Evolutionary conservation across 2,113 vertebrate species (phyloP).

Genomic region (Paramisgurnus dabryanus): DNA sequence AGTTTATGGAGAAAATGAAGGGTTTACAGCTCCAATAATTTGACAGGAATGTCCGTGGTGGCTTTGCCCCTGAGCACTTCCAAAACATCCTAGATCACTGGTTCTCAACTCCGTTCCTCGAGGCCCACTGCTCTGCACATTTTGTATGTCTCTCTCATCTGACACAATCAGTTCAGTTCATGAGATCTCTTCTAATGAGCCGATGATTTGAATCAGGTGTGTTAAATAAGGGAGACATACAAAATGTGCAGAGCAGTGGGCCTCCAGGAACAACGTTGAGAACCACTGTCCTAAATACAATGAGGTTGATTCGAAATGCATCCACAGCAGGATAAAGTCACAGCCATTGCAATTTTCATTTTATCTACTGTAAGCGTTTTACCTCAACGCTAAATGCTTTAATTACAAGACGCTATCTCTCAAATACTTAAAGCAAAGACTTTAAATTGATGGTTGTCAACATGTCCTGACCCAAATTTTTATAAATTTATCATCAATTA

Average conservation of each 20-base stretch:
- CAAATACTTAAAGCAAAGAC: background rate
- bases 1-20: conserved; percentile 33
- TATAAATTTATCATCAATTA: background rate
- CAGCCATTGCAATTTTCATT: background rate
- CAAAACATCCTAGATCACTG: conserved; percentile 30
- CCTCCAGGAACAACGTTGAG: too few species aligned
- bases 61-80: conserved; percentile 40
- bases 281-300: background rate
- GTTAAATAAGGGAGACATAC: too few species aligned
- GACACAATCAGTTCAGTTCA: too few species aligned
- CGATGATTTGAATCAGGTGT: too few species aligned
- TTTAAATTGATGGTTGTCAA: background rate
- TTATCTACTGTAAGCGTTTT: conserved; percentile 1
- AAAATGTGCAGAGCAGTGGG: too few species aligned
- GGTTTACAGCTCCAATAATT: conserved; percentile 16
- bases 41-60: conserved; percentile 42
- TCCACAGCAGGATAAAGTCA: background rate
- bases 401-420: background rate
- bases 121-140: too few species aligned
- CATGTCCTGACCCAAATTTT: background rate
- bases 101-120: too few species aligned
- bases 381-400: background rate
- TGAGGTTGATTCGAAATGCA: conserved; percentile 35
- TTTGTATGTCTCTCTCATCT: too few species aligned
- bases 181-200: too few species aligned